Evolutionary conservation across 2,888 invertebrate species (phyloP).

Genomic region (Pemphredon lugubris): DNA sequence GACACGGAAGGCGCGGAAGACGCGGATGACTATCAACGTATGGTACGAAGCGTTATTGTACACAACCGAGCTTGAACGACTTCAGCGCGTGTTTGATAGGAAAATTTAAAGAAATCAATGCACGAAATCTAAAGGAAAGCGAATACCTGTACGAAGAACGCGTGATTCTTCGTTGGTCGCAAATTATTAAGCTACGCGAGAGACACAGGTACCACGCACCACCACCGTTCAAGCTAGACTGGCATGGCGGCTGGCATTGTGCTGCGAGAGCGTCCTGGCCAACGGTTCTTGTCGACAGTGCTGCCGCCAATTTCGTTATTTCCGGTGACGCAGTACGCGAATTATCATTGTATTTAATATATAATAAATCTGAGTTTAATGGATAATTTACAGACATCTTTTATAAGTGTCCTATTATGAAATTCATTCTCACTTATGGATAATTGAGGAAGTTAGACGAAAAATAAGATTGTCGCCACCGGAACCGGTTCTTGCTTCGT

Average conservation of each 20-base stretch:
- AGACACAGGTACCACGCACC: not conserved
- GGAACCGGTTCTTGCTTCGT: too few relatives aligned
- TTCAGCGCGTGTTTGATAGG: not conserved
- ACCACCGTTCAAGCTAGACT: conserved; percentile 38
- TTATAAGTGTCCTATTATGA: too few relatives aligned
- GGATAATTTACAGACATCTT: too few relatives aligned
- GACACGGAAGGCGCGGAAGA: conserved; percentile 20
- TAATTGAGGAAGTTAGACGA: too few relatives aligned
- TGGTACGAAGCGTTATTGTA: not conserved
- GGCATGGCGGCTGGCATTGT: not conserved
- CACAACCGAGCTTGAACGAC: conserved; percentile 23
- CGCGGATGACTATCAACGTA: conserved; percentile 14
- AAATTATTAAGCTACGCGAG: too few relatives aligned
- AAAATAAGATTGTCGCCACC: too few relatives aligned
- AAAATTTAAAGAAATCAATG: not conserved
- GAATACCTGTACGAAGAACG: too few relatives aligned
- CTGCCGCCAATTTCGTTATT: conserved; percentile 8
- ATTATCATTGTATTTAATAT: not conserved
- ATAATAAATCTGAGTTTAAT: not conserved
- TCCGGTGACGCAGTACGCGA: not conserved
- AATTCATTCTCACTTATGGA: not conserved
- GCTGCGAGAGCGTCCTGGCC: fast-evolving
- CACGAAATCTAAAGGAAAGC: too few relatives aligned
- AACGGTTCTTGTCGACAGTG: too few relatives aligned
- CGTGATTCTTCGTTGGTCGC: too few relatives aligned